Evolutionary conservation across 2,113 vertebrate species (phyloP).

Genomic region (Lepus timidus): DNA sequence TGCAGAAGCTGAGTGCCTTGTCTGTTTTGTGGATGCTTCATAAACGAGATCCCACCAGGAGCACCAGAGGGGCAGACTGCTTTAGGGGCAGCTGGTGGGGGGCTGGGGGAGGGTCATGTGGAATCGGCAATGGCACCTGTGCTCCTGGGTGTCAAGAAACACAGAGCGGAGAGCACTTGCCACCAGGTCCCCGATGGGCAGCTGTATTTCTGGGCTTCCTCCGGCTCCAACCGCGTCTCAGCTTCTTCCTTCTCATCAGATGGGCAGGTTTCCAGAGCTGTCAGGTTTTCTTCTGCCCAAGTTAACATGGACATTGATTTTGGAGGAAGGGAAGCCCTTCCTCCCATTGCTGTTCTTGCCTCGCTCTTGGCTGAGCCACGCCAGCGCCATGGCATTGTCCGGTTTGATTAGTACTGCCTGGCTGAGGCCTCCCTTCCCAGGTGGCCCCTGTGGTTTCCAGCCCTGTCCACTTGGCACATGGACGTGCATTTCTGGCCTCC

Average conservation of each 20-base stretch:
- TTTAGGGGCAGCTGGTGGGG: constrained; percentile 20
- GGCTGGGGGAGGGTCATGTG: constrained; percentile 24
- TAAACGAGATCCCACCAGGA: constrained; percentile 48
- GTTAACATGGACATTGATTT: constrained; percentile 83
- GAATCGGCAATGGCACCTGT: constrained; percentile 39
- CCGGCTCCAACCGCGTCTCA: constrained; percentile 52
- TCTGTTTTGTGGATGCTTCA: constrained; percentile 20
- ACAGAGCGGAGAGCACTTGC: not conserved
- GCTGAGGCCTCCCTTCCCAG: constrained; percentile 74
- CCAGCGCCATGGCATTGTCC: constrained; percentile 66
- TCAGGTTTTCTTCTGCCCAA: constrained; percentile 82
- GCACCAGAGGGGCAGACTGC: not conserved
- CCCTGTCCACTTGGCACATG: constrained; percentile 54
- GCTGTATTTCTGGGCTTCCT: constrained; percentile 36
- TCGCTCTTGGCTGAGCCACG: constrained; percentile 52
- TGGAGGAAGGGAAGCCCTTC: constrained; percentile 82
- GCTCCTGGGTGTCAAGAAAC: constrained; percentile 57
- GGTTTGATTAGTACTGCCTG: constrained; percentile 83
- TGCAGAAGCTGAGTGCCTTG: not conserved
- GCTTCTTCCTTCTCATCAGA: constrained; percentile 62
- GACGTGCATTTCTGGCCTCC: constrained; percentile 67
- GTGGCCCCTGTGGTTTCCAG: constrained; percentile 58
- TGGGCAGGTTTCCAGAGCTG: constrained; percentile 83
- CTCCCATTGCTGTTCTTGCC: constrained; percentile 57
- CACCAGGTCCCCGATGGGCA: constrained; percentile 55